A percentile compares a stretch with the other conserved stretches of the same genome.
Conservation (phyloP, 2,888 invertebrate genomes). For the Sialis lutaria region DNA sequence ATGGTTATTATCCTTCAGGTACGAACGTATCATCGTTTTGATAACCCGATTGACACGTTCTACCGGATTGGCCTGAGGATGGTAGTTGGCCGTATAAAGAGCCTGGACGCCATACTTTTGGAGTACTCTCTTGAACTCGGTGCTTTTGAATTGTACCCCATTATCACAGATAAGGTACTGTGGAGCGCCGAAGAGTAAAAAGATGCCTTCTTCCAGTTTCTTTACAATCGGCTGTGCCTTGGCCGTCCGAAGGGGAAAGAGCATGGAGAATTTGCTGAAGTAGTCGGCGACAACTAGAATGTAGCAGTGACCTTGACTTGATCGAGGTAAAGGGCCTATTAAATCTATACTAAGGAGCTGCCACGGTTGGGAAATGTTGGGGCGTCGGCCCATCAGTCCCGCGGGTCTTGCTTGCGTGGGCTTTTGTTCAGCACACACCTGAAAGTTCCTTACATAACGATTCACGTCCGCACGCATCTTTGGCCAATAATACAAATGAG, state of each 20-base stretch:
- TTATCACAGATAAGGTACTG: too few species aligned
- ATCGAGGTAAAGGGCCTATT: conserved; percentile 9
- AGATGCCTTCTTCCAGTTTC: too few species aligned
- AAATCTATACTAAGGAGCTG: conserved; percentile 9
- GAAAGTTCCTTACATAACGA: conserved; percentile 8
- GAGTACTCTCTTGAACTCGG: too few species aligned
- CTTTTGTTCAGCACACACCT: conserved; percentile 1
- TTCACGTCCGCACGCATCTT: conserved; percentile 9
- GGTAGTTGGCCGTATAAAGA: too few species aligned
- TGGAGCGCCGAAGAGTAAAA: too few species aligned
- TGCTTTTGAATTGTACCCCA: too few species aligned
- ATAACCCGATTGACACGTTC: conserved; percentile 12
- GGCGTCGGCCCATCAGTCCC: neutral
- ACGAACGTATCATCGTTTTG: conserved; percentile 4
- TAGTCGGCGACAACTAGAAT: conserved; percentile 11
- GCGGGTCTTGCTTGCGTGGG: neutral
- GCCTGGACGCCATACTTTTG: too few species aligned
- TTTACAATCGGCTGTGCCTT: too few species aligned
- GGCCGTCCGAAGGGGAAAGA: too few species aligned
- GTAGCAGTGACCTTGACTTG: conserved; percentile 7
- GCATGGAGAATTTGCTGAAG: too few species aligned
- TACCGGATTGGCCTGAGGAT: conserved; percentile 10
- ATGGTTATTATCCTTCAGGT: too few species aligned
- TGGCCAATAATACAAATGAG: conserved; percentile 12
- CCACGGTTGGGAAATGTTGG: conserved; percentile 8